Evolutionary conservation across 2,888 invertebrate genomes (phyloP), one percentile per base, ranked within the genome.

Genomic region (Xiphydria camelus): DNA sequence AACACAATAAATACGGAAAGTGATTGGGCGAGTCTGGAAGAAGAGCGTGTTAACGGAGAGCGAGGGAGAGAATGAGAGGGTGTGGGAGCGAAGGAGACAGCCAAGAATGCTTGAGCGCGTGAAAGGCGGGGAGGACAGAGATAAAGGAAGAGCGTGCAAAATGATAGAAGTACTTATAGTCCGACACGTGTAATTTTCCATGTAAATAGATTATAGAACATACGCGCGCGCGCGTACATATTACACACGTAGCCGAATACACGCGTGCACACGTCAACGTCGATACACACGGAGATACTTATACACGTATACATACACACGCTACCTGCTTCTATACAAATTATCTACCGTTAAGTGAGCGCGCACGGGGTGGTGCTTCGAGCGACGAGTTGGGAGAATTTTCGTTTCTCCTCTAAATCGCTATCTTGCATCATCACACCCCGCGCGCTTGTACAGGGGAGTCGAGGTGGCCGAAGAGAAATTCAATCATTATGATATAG

Each of bases 1-100:
- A 45, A 51, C 53, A 60, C 53, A 61, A 60, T 56, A 60, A 59
- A 43, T 41, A 32, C 40, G 33, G 19, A 35, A 19, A 12, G n/a
- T n/a, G n/a, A n/a, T n/a, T n/a, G n/a, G n/a, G n/a, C n/a, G n/a
- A n/a, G n/a, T n/a, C n/a, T n/a, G n/a, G n/a, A n/a, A n/a, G n/a
- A n/a, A n/a, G n/a, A n/a, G n/a, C n/a, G n/a, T n/a, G n/a, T n/a
- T n/a, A n/a, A n/a, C n/a, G n/a, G n/a, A n/a, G n/a, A n/a, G n/a
- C n/a, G n/a, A n/a, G n/a, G n/a, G n/a, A n/a, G n/a, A n/a, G n/a
- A n/a, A n/a, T n/a, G n/a, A n/a, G n/a, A n/a, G n/a, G n/a, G 45
- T 40, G 46, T 50, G 41, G 23, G 40, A 45, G 45, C 48, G 39
- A 41, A 39, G 4, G 29, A 31, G 40, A 36, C 26, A 35, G n/a